Base-by-base conservation (phyloP, 2,113 vertebrate species). In the Microcebus jonahi region DNA sequence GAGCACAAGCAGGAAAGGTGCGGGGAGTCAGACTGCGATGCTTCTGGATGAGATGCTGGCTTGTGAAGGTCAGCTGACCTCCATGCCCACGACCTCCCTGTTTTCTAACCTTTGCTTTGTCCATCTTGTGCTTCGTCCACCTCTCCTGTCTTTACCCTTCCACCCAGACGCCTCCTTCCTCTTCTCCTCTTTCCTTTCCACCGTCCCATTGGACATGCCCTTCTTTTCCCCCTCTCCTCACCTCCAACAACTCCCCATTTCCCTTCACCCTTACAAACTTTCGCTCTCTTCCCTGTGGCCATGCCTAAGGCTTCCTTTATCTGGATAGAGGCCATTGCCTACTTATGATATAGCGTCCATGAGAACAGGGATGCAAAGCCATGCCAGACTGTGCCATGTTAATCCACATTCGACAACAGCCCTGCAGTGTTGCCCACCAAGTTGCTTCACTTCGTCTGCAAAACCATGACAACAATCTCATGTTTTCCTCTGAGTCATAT, bases 1-100 rank as follows among this genome's bases (percentile, higher is more conserved):
- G 7, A 53, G 39, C 34, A 8, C 6, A 21, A 57, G 55, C 1
- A 2, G 48, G 57, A 15, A 79, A 53, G 27, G 18, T 23, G 0
- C 8, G 50, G n/a, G 39, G 59, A 70, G 21, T 67, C 9, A 17
- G 27, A 53, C 14, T 2, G 1, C 13, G 11, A 10, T 4, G 13
- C 29, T 75, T 91, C 23, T 5, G 7, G 79, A 15, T 31, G 42
- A 82, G 67, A 77, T 0, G 2, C 39, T 12, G 17, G 12, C 8
- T 53, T 18, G 2, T 1, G 36, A 13, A 0, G 3, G 25, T 3
- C 48, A 48, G 48, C 48, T 48, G 48, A 48, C 25, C 23, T 34
- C 31, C 29, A 2, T 7, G 1, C 5, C 25, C 14, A 21, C n/a
- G 1, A 6, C 6, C 14, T 6, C 18, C 1, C 27, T 12, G 25